phyloP scores from a whole-genome alignment of 92 coral and sea anemone genomes.

The Porites lobata region DNA sequence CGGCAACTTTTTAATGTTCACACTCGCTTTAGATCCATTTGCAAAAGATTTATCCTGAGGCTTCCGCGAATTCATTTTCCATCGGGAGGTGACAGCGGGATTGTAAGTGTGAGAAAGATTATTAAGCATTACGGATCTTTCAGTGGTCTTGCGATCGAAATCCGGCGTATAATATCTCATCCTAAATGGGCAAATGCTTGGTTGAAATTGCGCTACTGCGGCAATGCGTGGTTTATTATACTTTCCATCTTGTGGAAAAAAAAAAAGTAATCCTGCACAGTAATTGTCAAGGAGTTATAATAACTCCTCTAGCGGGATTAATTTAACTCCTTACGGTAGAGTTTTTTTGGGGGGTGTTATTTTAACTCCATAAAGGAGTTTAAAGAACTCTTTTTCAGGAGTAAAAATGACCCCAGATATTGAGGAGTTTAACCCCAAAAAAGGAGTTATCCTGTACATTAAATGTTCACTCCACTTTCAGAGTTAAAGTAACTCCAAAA shows the following conservation, averaged over 20 bases:
- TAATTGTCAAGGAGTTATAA: too few species aligned
- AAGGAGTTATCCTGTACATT: too few species aligned
- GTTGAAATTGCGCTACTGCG: background rate
- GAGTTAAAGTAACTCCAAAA: too few species aligned
- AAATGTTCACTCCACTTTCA: too few species aligned
- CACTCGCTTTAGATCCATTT: slow-evolving; percentile 17
- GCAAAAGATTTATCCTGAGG: slow-evolving; percentile 19
- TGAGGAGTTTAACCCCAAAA: too few species aligned
- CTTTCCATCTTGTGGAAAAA: slow-evolving; percentile 23
- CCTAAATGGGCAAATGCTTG: slow-evolving; percentile 38
- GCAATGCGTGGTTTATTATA: slow-evolving; percentile 27
- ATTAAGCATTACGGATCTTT: slow-evolving; percentile 39
- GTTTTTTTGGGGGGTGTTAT: too few species aligned
- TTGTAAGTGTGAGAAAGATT: slow-evolving; percentile 37
- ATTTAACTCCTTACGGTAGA: too few species aligned
- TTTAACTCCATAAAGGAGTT: too few species aligned
- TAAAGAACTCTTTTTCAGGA: too few species aligned
- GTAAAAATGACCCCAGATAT: too few species aligned
- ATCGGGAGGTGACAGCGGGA: slow-evolving; percentile 28
- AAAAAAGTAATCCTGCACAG: background rate
- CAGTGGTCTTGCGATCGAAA: slow-evolving; percentile 33
- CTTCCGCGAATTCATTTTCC: slow-evolving; percentile 44
- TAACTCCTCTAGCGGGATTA: too few species aligned
- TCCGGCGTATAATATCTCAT: slow-evolving; percentile 13
- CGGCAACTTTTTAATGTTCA: slow-evolving; percentile 13